Evolutionary conservation across 2,888 invertebrate genomes (phyloP).

Genomic region (Torymus aiolomorphi): DNA sequence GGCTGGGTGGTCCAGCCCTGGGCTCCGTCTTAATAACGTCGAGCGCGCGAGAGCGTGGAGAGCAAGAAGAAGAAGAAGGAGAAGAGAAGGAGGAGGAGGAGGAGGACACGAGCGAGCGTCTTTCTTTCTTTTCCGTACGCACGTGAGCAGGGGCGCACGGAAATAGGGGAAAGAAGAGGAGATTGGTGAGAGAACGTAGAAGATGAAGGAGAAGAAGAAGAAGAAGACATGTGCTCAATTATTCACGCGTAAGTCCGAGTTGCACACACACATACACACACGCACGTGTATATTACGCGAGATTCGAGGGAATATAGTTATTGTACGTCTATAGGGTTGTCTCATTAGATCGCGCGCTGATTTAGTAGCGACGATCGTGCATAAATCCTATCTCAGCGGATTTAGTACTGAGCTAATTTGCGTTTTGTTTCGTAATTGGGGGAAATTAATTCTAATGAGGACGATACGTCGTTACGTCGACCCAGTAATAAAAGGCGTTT

Average conservation of each 20-base stretch:
- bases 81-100: slow-evolving; percentile 30
- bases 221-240: slow-evolving; percentile 14
- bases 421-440: slow-evolving; percentile 31
- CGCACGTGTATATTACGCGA: not conserved
- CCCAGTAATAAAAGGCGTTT: slow-evolving; percentile 14
- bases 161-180: slow-evolving; percentile 39
- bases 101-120: slow-evolving; percentile 26
- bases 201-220: slow-evolving; percentile 11
- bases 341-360: slow-evolving; percentile 38
- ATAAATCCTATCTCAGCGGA: slow-evolving; percentile 22
- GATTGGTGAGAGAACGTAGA: slow-evolving; percentile 25
- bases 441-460: slow-evolving; percentile 11
- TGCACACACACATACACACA: not conserved
- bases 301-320: not conserved
- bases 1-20: slow-evolving; percentile 74
- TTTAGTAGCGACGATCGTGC: slow-evolving; percentile 25
- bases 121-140: slow-evolving; percentile 48
- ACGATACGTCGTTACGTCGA: slow-evolving; percentile 9
- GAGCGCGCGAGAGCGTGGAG: slow-evolving; percentile 66
- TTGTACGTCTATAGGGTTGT: not conserved
- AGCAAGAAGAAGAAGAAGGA: slow-evolving; percentile 61
- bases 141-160: slow-evolving; percentile 20
- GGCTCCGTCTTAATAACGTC: slow-evolving; percentile 74
- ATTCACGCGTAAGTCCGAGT: slow-evolving; percentile 19
- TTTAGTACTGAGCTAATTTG: slow-evolving; percentile 16